These are phyloP conservation scores for Xenopus borealis DNA, from an alignment of 2,113 vertebrate genomes.

Conservation along the genomic window DNA sequence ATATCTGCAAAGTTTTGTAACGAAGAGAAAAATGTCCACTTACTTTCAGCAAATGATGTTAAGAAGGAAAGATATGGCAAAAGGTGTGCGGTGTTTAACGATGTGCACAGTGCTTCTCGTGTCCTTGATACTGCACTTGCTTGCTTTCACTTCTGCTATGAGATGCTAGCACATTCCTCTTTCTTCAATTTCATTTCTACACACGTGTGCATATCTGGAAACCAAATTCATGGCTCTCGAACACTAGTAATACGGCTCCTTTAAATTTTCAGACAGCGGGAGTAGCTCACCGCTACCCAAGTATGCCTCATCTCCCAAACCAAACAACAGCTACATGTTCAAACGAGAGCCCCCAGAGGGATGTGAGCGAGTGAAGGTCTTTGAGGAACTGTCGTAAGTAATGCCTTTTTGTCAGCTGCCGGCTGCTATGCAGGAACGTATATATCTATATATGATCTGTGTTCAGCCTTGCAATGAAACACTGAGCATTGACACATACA, in stretches of 20 bases:
- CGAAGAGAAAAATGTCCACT: too few relatives aligned
- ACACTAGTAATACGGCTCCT: constrained; percentile 75
- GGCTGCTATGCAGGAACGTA: constrained; percentile 60
- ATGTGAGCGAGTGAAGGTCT: constrained; percentile 96
- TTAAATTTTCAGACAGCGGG: constrained; percentile 83
- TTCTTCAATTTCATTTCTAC: constrained; percentile 16
- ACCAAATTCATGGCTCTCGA: constrained; percentile 65
- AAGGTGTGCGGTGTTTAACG: too few relatives aligned
- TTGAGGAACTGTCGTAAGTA: constrained; percentile 96
- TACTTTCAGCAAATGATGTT: too few relatives aligned
- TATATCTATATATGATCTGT: constrained; percentile 52
- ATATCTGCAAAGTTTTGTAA: too few relatives aligned
- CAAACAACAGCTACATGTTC: constrained; percentile 99
- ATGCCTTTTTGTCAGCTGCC: constrained; percentile 68
- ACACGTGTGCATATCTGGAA: constrained; percentile 64
- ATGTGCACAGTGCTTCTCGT: constrained; percentile 8
- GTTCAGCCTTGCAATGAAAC: constrained; percentile 62
- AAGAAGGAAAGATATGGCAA: too few relatives aligned
- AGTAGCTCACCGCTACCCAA: constrained; percentile 94
- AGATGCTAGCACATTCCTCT: neutral
- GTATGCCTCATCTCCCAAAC: constrained; percentile 95
- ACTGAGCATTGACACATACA: constrained; percentile 62
- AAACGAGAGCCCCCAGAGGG: constrained; percentile 97
- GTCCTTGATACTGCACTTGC: constrained; percentile 14
- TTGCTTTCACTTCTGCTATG: neutral